These are phyloP conservation scores for Podocnemis expansa DNA, from an alignment of 2,113 vertebrate species.

Conservation along the genomic window DNA sequence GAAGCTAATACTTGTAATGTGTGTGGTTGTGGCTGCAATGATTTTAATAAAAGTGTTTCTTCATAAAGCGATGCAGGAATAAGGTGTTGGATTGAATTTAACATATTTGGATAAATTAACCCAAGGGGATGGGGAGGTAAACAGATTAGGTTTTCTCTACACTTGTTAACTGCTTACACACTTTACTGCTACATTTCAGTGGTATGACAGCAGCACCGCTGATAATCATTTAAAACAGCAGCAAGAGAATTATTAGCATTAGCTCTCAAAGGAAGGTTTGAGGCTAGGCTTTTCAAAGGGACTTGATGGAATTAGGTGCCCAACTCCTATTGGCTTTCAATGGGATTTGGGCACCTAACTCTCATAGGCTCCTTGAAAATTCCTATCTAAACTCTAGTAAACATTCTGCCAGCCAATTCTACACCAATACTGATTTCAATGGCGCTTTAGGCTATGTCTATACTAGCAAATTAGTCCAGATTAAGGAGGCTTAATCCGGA, in stretches of 20 bases:
- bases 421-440: background rate
- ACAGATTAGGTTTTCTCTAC: background rate
- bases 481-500: too few species aligned
- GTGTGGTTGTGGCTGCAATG: background rate
- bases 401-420: background rate
- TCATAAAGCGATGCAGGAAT: background rate
- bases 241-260: conserved; percentile 46
- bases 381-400: background rate
- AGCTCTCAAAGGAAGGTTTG: background rate
- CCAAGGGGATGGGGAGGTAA: background rate
- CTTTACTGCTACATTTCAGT: conserved; percentile 6
- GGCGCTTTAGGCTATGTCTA: too few species aligned
- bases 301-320: background rate
- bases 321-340: background rate
- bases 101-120: background rate
- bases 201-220: conserved; percentile 28
- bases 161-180: conserved; percentile 36
- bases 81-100: conserved; percentile 20
- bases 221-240: conserved; percentile 47
- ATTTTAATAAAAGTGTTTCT: background rate
- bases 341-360: background rate
- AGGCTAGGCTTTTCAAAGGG: conserved; percentile 7
- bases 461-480: too few species aligned
- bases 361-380: conserved; percentile 3
- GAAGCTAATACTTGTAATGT: background rate